A percentile compares a stretch with the other conserved stretches of the same genome.
Conservation (phyloP, 2,113 vertebrate species). For the Cyprinodon brontotheroides region DNA sequence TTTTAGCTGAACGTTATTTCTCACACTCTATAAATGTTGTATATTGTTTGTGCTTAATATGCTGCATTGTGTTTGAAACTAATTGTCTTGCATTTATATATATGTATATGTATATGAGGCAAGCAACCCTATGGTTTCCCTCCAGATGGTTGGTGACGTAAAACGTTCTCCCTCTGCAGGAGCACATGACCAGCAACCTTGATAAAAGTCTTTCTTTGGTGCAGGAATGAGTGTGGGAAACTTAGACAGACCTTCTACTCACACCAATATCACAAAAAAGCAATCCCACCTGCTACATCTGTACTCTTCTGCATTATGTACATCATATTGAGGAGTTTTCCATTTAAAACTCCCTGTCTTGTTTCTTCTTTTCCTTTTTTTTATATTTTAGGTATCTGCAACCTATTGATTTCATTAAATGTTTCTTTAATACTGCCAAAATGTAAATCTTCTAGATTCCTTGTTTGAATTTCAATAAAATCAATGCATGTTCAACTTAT, state of each 20-base stretch:
- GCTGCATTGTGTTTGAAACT: no score
- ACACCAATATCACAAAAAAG: not conserved
- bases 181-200: slow-evolving; percentile 29
- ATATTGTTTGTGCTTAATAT: not conserved
- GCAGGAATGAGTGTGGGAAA: not conserved
- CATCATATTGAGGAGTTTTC: not conserved
- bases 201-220: not conserved
- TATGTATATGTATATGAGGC: no score
- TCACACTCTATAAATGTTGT: not conserved
- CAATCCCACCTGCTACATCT: not conserved
- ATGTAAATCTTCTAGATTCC: no score
- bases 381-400: not conserved
- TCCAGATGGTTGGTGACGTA: slow-evolving; percentile 62
- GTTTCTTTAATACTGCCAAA: no score
- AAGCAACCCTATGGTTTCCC: slow-evolving; percentile 23
- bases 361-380: not conserved
- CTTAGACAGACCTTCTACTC: not conserved
- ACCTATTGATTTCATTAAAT: not conserved
- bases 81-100: no score
- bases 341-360: not conserved
- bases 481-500: no score
- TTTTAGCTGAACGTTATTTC: not conserved
- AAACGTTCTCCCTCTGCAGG: slow-evolving; percentile 13
- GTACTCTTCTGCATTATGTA: not conserved
- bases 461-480: no score